A percentile compares a stretch with the other conserved stretches of the same genome.
These are phyloP conservation scores for Anser brachyrhynchus DNA, from an alignment of 2,113 vertebrate species.

Conservation along the genomic window DNA sequence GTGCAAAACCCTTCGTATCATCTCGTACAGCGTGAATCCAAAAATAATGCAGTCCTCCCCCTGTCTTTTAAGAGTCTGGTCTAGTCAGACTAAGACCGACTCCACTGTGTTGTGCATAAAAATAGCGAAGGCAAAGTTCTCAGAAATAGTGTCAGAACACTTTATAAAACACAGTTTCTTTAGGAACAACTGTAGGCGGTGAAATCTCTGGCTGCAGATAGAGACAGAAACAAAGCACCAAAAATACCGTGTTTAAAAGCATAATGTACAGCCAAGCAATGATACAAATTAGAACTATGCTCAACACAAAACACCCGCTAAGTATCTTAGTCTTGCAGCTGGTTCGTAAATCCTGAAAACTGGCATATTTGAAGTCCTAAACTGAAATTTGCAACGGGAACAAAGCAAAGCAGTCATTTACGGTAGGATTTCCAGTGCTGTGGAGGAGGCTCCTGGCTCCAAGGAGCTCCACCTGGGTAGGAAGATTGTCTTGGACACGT, in stretches of 20 bases:
- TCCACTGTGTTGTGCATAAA: neutral
- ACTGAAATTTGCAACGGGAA: accelerated
- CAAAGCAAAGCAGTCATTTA: accelerated
- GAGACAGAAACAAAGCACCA: constrained; percentile 12
- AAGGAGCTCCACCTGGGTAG: accelerated
- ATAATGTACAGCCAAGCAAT: neutral
- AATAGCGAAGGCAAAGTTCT: constrained; percentile 11
- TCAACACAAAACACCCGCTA: neutral
- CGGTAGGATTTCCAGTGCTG: accelerated
- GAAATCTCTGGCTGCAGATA: neutral
- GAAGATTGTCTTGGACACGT: accelerated
- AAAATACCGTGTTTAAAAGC: neutral
- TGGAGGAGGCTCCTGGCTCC: neutral
- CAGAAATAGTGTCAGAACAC: neutral
- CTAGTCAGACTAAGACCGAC: neutral
- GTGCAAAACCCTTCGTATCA: accelerated
- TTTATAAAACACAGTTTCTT: neutral
- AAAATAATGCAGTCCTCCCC: neutral
- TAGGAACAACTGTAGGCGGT: constrained; percentile 27
- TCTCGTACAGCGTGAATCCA: accelerated
- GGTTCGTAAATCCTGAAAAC: neutral
- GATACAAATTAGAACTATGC: neutral
- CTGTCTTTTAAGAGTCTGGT: neutral
- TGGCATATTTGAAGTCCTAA: neutral
- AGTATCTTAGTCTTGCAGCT: neutral